These are phyloP conservation scores for Muntiacus muntjak DNA, from an alignment of 2,113 vertebrate species.

Conservation along the genomic window DNA sequence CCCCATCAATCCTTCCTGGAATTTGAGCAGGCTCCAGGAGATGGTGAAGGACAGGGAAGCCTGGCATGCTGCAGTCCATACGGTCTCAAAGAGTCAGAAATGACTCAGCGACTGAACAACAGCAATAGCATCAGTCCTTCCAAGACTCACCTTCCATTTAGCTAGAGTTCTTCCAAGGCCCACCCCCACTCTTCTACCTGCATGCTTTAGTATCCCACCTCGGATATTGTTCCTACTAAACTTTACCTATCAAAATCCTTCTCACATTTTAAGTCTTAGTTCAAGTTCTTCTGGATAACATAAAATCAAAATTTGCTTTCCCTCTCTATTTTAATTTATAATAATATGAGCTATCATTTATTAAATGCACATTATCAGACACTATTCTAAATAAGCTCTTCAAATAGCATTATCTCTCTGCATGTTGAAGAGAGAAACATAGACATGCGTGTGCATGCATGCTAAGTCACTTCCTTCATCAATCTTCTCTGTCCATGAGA, in stretches of 20 bases:
- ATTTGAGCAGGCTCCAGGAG: accelerated
- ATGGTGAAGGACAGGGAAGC: background rate
- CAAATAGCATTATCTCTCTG: background rate
- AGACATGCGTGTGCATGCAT: accelerated
- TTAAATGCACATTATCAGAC: background rate
- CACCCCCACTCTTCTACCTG: background rate
- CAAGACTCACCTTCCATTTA: background rate
- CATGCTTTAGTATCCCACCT: background rate
- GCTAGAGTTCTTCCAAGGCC: background rate
- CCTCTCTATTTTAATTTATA: background rate
- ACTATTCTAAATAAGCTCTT: background rate
- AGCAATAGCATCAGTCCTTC: background rate
- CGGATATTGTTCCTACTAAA: background rate
- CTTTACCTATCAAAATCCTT: background rate
- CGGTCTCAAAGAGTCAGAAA: background rate
- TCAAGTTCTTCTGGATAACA: background rate
- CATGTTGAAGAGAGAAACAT: background rate
- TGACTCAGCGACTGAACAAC: background rate
- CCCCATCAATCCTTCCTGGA: background rate
- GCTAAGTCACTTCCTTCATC: background rate
- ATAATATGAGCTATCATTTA: background rate
- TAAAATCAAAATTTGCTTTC: background rate
- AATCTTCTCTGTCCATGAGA: background rate
- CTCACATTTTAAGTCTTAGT: background rate
- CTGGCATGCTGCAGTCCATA: background rate